Conservation (phyloP, 1,140 invertebrate species). For the Drosophila santomea region DNA sequence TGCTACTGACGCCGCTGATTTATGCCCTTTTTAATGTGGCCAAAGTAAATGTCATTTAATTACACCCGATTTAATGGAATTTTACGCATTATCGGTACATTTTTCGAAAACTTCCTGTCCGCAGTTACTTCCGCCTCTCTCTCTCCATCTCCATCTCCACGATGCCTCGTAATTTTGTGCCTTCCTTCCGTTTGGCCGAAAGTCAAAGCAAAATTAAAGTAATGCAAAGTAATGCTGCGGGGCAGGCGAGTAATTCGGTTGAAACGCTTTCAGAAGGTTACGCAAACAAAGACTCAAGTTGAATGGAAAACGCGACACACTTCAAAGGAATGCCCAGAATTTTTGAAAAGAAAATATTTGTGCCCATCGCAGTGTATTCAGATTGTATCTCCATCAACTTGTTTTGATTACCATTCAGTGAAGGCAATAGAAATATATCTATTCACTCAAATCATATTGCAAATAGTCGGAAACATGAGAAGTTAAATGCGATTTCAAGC, state of each 20-base stretch:
- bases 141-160: too few relatives aligned
- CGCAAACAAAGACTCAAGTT: slow-evolving; percentile 27
- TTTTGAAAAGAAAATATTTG: slow-evolving; percentile 52
- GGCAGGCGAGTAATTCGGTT: slow-evolving; percentile 24
- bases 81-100: slow-evolving; percentile 78
- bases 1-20: slow-evolving; percentile 68
- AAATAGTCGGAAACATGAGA: background rate
- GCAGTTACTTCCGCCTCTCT: background rate
- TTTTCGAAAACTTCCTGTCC: slow-evolving; percentile 54
- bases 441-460: slow-evolving; percentile 13
- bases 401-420: slow-evolving; percentile 36
- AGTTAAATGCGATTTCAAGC: too few relatives aligned
- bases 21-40: slow-evolving; percentile 81
- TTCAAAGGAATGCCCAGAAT: slow-evolving; percentile 71
- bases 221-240: slow-evolving; percentile 17
- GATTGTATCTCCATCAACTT: slow-evolving; percentile 32
- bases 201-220: background rate
- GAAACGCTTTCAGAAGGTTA: slow-evolving; percentile 16
- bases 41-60: slow-evolving; percentile 83
- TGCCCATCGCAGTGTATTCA: slow-evolving; percentile 22
- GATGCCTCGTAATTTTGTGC: background rate
- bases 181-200: slow-evolving; percentile 51
- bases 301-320: slow-evolving; percentile 50
- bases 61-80: slow-evolving; percentile 83
- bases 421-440: background rate